Base-by-base conservation (phyloP, 2,797 vertebrate species). In the Pseudocheirus occidentalis region DNA sequence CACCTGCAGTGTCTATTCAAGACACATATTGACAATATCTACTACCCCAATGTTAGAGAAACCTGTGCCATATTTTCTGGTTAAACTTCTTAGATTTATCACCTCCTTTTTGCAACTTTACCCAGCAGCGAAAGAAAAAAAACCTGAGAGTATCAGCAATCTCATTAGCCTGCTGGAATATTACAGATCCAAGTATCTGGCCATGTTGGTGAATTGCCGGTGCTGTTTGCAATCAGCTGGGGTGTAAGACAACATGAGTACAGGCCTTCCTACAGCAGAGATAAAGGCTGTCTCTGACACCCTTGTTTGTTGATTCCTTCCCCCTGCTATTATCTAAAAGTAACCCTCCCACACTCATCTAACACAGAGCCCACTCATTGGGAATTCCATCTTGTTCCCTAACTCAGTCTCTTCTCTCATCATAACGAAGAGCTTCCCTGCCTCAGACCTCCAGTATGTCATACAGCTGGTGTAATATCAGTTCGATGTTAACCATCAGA, bases 131-230 rank as follows among this genome's bases (percentile, higher is more conserved):
- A 46, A 97, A 87, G 93, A 50, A 93, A 0, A 92, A 94, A 57
- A 92, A 92, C 90, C 62, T 52, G 58, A 90, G 95, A 50, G 96
- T 94, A 91, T n/a, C 4, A 93, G 90, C 55, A 54, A 54, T 57
- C 21, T 40, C 73, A 87, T 27, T 34, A 87, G 40, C 40, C 73
- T 50, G 40, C 40, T 50, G 24, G 40, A 46, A 50, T 50, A 50
- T 87, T 50, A 27, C 27, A 11, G 21, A 24, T 24, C 7, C 40
- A 11, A 87, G 9, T 87, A 40, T 81, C 73, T 46, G 73, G 21
- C 40, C 24, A 46, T 87, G 73, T 27, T 3, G 40, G 7, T 27
- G 73, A 87, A 50, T 27, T 27, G 11, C 7, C 40, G 3, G 40
- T 87, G 73, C 40, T 87, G 73, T 87, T 50, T 87, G 73, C 73